Base-by-base conservation (phyloP, 2,797 vertebrate species). In the Gouania willdenowi region DNA sequence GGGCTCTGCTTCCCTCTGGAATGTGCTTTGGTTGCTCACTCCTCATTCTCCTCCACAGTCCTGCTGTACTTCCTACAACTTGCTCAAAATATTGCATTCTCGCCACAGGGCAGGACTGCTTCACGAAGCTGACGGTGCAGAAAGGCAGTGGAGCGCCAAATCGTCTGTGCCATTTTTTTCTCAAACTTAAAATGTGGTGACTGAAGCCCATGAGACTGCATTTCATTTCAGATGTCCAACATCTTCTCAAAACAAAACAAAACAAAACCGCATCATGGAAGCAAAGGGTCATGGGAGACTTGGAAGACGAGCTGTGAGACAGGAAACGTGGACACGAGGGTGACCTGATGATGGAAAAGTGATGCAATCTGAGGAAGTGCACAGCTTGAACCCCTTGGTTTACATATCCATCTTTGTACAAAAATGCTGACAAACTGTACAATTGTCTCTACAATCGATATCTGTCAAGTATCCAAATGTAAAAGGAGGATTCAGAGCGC, bases 261-360 rank as follows among this genome's bases (percentile, higher is more conserved):
- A 54, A 52, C 61, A n/a, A 20, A 6, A 20, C 19, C 19, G n/a
- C n/a, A n/a, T n/a, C 46, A 54, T 11, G 70, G 59, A 66, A 80
- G 73, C 80, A 78, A 81, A 66, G 78, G 82, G 85, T 87, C 83
- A 81, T 84, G 85, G 78, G 85, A 86, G 76, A 73, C 63, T 81
- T 77, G 75, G 75, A 62, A 40, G 45, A 39, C 68, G 83, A 82
- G 82, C 83, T 84, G 82, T 78, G 81, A 75, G 79, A 84, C 83
- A 86, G 83, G 85, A 87, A 85, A 72, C 60, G 66, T 45, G 59
- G 82, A 82, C 70, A 63, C 61, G 54, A 61, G 70, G 75, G 76
- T 60, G 77, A 82, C 62, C 61, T 56, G 65, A 78, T 76, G 76
- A 74, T 82, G 81, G 77, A 73, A 84, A 83, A 82, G 71, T 78